These are phyloP conservation scores for Lasioglossum albipes DNA, from an alignment of 1,140 invertebrate genomes.

Conservation along the genomic window DNA sequence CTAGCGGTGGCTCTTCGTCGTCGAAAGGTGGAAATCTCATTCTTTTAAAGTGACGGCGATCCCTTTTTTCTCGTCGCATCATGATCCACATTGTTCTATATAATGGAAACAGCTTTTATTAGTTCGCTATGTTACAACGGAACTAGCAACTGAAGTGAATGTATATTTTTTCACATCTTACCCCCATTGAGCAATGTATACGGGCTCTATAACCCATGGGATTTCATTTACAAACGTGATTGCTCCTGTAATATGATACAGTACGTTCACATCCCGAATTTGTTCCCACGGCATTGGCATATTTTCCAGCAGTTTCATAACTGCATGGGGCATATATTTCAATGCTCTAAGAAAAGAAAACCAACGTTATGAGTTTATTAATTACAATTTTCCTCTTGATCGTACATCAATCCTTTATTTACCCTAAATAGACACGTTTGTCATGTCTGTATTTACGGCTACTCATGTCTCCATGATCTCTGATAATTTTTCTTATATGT, in stretches of 20 bases:
- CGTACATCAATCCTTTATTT: conserved; percentile 59
- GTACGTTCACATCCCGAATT: conserved; percentile 97
- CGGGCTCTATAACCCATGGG: conserved; percentile 99
- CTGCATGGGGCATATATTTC: conserved; percentile 99
- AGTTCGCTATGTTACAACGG: neutral
- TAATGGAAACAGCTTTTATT: conserved; percentile 36
- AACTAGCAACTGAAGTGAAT: neutral
- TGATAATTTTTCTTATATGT: conserved; percentile 98
- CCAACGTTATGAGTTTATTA: neutral
- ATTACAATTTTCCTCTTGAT: neutral
- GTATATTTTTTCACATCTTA: conserved; percentile 74
- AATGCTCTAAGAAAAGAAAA: conserved; percentile 85
- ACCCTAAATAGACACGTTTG: conserved; percentile 98
- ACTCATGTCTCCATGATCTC: conserved; percentile 99
- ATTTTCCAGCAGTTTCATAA: conserved; percentile 98
- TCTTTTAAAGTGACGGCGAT: conserved; percentile 98
- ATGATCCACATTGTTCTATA: conserved; percentile 99
- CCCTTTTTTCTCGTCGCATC: conserved; percentile 99
- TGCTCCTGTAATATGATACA: conserved; percentile 99
- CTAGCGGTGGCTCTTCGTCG: conserved; percentile 99
- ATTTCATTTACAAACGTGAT: conserved; percentile 99
- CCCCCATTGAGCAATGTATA: conserved; percentile 99
- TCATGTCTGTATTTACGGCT: conserved; percentile 99
- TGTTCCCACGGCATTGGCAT: conserved; percentile 99
- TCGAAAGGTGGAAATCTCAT: conserved; percentile 99